phyloP scores from a whole-genome alignment of 2,113 vertebrate species.

The Dinomys branickii region DNA sequence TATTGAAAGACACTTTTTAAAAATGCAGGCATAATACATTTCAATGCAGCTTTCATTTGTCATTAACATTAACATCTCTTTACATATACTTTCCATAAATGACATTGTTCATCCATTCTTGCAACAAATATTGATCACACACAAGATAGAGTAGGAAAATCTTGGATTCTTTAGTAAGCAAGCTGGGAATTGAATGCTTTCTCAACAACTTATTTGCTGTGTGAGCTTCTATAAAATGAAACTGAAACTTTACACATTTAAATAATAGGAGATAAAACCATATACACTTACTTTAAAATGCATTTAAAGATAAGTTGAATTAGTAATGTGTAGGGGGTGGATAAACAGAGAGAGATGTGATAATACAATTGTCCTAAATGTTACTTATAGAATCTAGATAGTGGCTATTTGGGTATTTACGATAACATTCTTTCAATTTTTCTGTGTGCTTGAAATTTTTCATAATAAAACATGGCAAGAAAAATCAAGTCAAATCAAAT shows the following conservation, averaged over 20 bases:
- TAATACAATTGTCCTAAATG: not conserved
- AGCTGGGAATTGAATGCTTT: not conserved
- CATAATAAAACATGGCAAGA: not conserved
- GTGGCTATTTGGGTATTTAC: not conserved
- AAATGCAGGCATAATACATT: not conserved
- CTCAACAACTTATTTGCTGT: not conserved
- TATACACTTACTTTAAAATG: not conserved
- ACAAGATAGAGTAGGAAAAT: not conserved
- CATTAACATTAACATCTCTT: not conserved
- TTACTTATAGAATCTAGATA: not conserved
- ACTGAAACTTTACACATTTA: not conserved
- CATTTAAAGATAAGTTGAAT: not conserved
- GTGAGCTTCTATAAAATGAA: not conserved
- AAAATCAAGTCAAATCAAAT: not conserved
- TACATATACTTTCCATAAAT: not conserved
- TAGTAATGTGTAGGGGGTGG: not conserved
- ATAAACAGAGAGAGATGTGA: not conserved
- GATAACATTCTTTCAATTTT: not conserved
- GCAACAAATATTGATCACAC: not conserved
- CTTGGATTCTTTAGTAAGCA: not conserved
- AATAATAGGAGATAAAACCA: not conserved
- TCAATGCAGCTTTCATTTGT: not conserved
- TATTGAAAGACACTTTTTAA: not conserved
- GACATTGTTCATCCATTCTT: not conserved
- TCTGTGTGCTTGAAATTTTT: not conserved